Evolutionary conservation across 2,888 invertebrate genomes (phyloP).

Genomic region (Idaea aversata): DNA sequence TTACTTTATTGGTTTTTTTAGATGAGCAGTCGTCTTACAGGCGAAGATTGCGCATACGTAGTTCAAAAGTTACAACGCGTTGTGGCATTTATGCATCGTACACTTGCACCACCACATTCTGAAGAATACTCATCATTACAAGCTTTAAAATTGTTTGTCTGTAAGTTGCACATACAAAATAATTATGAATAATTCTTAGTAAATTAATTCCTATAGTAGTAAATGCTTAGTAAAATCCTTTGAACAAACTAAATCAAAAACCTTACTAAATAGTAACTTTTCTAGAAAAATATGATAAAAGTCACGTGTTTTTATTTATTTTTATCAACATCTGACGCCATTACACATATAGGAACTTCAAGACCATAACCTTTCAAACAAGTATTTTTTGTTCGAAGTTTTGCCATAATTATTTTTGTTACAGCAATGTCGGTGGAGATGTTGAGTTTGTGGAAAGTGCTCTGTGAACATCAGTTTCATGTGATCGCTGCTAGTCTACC

Average conservation of each 20-base stretch:
- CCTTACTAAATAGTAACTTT: too few relatives aligned
- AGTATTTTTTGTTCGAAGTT: too few relatives aligned
- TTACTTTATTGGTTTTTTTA: slow-evolving; percentile 44
- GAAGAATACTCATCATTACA: slow-evolving; percentile 88
- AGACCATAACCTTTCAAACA: too few relatives aligned
- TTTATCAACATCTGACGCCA: too few relatives aligned
- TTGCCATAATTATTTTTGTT: slow-evolving; percentile 16
- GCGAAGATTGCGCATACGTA: slow-evolving; percentile 86
- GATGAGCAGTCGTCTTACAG: slow-evolving; percentile 84
- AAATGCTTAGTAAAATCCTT: neutral
- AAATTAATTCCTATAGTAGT: too few relatives aligned
- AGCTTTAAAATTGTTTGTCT: slow-evolving; percentile 86
- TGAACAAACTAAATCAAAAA: too few relatives aligned
- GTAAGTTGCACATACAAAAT: slow-evolving; percentile 48
- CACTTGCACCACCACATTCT: slow-evolving; percentile 60
- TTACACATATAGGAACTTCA: too few relatives aligned
- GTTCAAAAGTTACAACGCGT: slow-evolving; percentile 88
- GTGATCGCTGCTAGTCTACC: slow-evolving; percentile 85
- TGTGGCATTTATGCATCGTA: slow-evolving; percentile 83
- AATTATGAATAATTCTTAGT: neutral
- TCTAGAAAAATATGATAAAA: too few relatives aligned
- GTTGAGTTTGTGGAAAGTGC: slow-evolving; percentile 94
- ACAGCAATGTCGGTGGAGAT: slow-evolving; percentile 90
- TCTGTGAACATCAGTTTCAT: slow-evolving; percentile 95
- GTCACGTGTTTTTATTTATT: too few relatives aligned